Evolutionary conservation across 2,888 invertebrate species (phyloP).

Genomic region (Drosophila longiperda): DNA sequence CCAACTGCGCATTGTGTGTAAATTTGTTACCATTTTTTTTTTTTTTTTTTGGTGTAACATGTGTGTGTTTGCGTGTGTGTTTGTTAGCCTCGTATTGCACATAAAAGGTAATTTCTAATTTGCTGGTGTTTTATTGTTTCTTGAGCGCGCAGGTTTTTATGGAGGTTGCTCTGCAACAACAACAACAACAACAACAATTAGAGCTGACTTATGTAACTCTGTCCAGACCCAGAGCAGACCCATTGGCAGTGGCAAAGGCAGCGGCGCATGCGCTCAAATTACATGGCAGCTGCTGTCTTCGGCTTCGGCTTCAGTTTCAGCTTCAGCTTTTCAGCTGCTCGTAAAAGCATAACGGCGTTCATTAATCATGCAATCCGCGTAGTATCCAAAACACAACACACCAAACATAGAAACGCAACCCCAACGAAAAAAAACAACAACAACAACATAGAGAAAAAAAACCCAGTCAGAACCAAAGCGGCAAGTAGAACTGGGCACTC

Average conservation of each 20-base stretch:
- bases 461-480: conserved; percentile 12
- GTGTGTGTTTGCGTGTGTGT: conserved; percentile 25
- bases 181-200: neutral
- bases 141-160: conserved; percentile 65
- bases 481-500: neutral
- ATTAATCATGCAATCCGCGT: conserved; percentile 76
- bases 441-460: conserved; percentile 25
- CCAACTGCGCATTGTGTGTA: conserved; percentile 75
- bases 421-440: conserved; percentile 49
- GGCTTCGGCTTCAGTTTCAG: conserved; percentile 22
- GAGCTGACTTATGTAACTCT: conserved; percentile 31
- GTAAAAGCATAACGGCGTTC: conserved; percentile 80
- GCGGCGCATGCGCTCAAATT: conserved; percentile 71
- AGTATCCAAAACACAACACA: conserved; percentile 19
- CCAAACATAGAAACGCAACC: conserved; percentile 36
- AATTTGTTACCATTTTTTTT: conserved; percentile 71
- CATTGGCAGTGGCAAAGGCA: conserved; percentile 49
- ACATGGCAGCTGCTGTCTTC: conserved; percentile 62
- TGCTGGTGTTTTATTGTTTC: conserved; percentile 80
- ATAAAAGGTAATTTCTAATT: conserved; percentile 79
- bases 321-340: conserved; percentile 40
- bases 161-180: conserved; percentile 32
- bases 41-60: neutral
- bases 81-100: conserved; percentile 59
- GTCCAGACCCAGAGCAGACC: conserved; percentile 52